A percentile compares a stretch with the other conserved stretches of the same genome.
These are phyloP conservation scores for Turritopsis dohrnii DNA, from an alignment of 30 jellyfish, hydroid and myxozoan species.

Conservation along the genomic window DNA sequence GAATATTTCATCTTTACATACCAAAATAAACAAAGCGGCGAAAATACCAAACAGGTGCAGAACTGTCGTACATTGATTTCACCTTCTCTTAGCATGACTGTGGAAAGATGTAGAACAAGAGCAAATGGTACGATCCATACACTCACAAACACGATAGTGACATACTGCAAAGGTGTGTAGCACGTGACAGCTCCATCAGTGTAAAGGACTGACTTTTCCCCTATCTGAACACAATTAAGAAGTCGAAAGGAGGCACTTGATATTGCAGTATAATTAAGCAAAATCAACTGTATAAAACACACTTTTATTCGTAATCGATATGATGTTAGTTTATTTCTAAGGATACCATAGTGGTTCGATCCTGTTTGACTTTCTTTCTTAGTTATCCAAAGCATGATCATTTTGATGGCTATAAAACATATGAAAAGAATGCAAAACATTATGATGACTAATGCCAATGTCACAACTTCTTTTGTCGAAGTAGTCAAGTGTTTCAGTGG, in stretches of 20 bases:
- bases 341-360: not conserved
- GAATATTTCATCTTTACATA: not conserved
- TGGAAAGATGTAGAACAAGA: not conserved
- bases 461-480: not conserved
- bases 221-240: not conserved
- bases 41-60: not conserved
- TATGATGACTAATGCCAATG: not conserved
- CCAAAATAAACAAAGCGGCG: not conserved
- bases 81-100: not conserved
- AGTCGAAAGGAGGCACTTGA: not conserved
- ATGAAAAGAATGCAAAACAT: not conserved
- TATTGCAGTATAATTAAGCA: not conserved
- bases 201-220: not conserved
- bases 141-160: not conserved
- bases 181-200: not conserved
- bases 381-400: not conserved
- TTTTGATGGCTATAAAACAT: not conserved
- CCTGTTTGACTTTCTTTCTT: not conserved
- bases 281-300: not conserved
- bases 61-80: not conserved
- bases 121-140: not conserved
- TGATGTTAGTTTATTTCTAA: not conserved
- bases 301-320: not conserved
- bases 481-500: not conserved
- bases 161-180: not conserved